Conservation (phyloP, 1,140 invertebrate species). For the Rhynchophorus ferrugineus region DNA sequence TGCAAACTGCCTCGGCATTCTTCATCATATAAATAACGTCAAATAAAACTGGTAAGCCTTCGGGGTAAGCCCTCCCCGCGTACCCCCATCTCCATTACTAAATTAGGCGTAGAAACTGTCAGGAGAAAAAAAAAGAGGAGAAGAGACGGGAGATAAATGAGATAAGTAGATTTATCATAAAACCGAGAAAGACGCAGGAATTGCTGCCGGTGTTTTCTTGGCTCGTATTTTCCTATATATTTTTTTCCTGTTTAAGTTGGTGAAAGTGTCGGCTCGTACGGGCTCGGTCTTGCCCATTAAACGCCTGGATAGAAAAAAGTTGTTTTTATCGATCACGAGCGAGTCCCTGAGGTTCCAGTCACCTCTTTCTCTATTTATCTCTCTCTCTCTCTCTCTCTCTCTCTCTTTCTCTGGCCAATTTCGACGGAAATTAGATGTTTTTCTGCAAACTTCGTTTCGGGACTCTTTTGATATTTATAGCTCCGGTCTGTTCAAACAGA, state of each 20-base stretch:
- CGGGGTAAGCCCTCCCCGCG: neutral
- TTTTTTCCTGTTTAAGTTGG: neutral
- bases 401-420: too few species aligned
- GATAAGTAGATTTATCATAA: neutral
- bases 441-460: too few species aligned
- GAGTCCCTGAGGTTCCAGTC: too few species aligned
- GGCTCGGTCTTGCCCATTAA: too few species aligned
- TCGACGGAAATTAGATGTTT: too few species aligned
- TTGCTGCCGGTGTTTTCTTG: neutral
- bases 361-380: too few species aligned
- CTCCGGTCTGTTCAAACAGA: too few species aligned
- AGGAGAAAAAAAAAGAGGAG: neutral
- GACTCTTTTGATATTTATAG: too few species aligned
- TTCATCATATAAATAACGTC: neutral
- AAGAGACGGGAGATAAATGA: neutral
- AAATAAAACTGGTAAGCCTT: neutral
- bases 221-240: neutral
- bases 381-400: too few species aligned
- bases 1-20: neutral
- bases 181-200: neutral
- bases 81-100: too few species aligned
- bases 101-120: neutral
- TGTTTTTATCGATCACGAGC: too few species aligned
- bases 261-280: neutral
- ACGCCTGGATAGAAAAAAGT: too few species aligned